A percentile compares a stretch with the other conserved stretches of the same genome.
phyloP scores from a whole-genome alignment of 2,888 invertebrate genomes.

The Euplexia lucipara region DNA sequence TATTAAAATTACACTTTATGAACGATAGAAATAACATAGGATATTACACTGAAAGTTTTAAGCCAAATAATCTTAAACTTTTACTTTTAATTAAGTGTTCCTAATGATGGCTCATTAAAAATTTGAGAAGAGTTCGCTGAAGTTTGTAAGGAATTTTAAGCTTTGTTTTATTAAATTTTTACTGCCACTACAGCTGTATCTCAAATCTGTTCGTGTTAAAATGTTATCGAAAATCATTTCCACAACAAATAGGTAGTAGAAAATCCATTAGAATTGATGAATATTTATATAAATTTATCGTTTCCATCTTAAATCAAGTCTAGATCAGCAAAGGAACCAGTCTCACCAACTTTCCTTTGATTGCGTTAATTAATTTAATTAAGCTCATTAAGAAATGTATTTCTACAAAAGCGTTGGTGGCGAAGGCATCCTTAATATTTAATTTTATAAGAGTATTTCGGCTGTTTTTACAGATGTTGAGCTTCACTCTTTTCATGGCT shows the following conservation, averaged over 20 bases:
- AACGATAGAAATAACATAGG: too few species aligned
- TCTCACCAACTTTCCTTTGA: slow-evolving; percentile 46
- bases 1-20: too few species aligned
- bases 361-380: slow-evolving; percentile 60
- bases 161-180: not conserved
- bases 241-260: too few species aligned
- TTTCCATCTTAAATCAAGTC: slow-evolving; percentile 17
- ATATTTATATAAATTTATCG: slow-evolving; percentile 3
- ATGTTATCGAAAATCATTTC: too few species aligned
- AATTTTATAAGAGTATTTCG: slow-evolving; percentile 47
- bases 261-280: too few species aligned
- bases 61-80: not conserved
- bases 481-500: slow-evolving; percentile 51
- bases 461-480: slow-evolving; percentile 45
- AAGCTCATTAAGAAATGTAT: slow-evolving; percentile 50
- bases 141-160: not conserved
- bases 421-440: slow-evolving; percentile 37
- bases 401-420: slow-evolving; percentile 17
- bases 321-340: slow-evolving; percentile 31
- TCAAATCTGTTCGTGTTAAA: too few species aligned
- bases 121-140: not conserved
- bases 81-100: not conserved
- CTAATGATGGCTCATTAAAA: not conserved
- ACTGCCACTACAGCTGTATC: too few species aligned
- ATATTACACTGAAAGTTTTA: too few species aligned